Evolutionary conservation across 1,140 invertebrate species (phyloP), one percentile per base, ranked within the genome.

Genomic region (Nomia melanderi): DNA sequence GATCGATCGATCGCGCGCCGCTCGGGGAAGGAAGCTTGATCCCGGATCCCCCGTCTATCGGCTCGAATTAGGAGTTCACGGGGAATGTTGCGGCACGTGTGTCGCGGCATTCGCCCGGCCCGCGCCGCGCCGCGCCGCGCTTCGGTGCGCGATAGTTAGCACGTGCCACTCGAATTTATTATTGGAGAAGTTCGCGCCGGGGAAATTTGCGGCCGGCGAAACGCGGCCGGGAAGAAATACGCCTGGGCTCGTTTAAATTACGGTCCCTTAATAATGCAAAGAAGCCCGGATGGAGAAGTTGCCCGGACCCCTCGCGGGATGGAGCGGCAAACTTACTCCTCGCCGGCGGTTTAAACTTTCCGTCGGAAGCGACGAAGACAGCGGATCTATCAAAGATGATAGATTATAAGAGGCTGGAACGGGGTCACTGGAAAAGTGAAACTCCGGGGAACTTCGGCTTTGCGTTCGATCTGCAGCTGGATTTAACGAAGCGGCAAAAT

Each of bases 21-120:
- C n/a, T n/a, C n/a, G n/a, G n/a, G 77, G 81, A 84, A 77, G 72
- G 72, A 84, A 83, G 81, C 72, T 83, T 71, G 79, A 83, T 83
- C 56, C 56, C 27, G 56, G 23, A 33, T 54, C 33, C 25, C 53
- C 67, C 50, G 54, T 20, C 20, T 4, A 0, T 47, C 14, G 47
- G 0, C 41, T 39, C 59, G 72, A 75, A 82, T 77, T 77, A 70
- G 63, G 36, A 77, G 29, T 56, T 14, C 17, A 9, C 17, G 4
- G 29, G n/a, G 36, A 33, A 64, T 57, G 36, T n/a, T 8, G 14
- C 62, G 20, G 29, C 62, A 64, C 62, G 39, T 64, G 29, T 25
- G 17, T 12, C 41, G 7, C 27, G 33, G 29, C 17, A 23, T 60
- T 23, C 31, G 31, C 4, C 54, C 54, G 36, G 36, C 41, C 47